A percentile compares a stretch with the other conserved stretches of the same genome.
phyloP scores from a whole-genome alignment of 2,113 vertebrate genomes.

The Eptesicus fuscus region DNA sequence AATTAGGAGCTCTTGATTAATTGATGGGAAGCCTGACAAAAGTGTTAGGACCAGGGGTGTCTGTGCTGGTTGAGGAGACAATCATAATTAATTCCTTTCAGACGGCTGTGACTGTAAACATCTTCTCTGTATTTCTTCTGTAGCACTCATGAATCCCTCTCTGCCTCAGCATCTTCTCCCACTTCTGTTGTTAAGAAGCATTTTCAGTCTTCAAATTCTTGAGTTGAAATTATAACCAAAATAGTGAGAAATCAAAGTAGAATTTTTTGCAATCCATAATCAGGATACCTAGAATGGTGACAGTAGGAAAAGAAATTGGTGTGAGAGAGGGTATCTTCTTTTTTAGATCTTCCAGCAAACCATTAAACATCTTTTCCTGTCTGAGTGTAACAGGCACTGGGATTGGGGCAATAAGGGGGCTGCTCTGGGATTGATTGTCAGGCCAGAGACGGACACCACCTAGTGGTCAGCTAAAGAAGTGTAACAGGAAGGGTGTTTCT shows the following conservation, averaged over 20 bases:
- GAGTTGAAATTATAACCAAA: constrained; percentile 15
- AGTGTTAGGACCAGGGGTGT: neutral
- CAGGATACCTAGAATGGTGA: neutral
- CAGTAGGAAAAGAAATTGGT: neutral
- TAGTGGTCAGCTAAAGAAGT: constrained; percentile 57
- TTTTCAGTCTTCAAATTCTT: neutral
- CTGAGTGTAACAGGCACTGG: neutral
- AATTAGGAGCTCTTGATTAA: neutral
- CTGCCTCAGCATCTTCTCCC: neutral
- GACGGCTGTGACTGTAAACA: neutral
- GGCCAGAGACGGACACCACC: constrained; percentile 45
- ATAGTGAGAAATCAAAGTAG: neutral
- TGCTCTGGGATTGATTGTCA: neutral
- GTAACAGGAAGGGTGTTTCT: neutral
- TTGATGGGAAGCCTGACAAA: neutral
- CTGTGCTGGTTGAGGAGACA: neutral
- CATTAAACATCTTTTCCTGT: neutral
- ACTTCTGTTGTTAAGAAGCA: neutral
- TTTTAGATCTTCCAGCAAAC: neutral
- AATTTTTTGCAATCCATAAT: neutral
- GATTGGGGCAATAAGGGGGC: neutral
- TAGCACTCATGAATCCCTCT: neutral
- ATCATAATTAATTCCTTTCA: neutral
- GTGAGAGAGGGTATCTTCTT: neutral
- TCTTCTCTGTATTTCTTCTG: neutral